Percentiles rank a stretch among this genome's conserved stretches.
These are phyloP conservation scores for Psittacara wagleri DNA, from an alignment of 2,113 vertebrate species.

Conservation along the genomic window DNA sequence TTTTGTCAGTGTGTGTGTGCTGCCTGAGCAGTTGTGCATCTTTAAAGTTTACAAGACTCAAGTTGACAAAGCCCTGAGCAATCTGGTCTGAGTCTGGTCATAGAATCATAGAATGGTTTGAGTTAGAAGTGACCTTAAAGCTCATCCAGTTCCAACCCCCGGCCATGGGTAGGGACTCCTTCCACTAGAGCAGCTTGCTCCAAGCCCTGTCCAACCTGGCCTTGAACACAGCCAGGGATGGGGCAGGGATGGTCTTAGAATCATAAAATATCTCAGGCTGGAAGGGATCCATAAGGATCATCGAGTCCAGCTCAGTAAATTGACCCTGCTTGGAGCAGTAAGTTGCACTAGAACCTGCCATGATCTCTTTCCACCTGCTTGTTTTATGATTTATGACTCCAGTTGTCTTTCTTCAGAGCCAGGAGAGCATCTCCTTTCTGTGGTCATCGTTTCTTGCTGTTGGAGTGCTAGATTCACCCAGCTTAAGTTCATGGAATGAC, in stretches of 20 bases:
- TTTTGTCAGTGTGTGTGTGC: neutral
- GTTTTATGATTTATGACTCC: neutral
- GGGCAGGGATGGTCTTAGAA: neutral
- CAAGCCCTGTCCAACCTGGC: neutral
- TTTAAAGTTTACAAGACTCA: neutral
- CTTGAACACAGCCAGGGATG: neutral
- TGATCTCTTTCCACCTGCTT: neutral
- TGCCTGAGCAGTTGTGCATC: neutral
- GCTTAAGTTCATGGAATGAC: neutral
- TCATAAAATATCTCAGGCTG: neutral
- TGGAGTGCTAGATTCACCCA: neutral
- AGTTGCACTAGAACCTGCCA: neutral
- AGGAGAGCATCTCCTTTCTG: neutral
- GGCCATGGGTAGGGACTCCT: neutral
- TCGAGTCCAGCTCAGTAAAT: rapidly evolving
- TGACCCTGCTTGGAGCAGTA: neutral
- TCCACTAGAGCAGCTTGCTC: neutral
- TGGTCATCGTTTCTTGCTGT: neutral
- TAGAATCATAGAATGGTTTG: neutral
- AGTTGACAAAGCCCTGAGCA: neutral
- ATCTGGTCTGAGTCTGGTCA: neutral
- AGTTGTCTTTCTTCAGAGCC: neutral
- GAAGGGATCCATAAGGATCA: neutral
- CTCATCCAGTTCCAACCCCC: neutral
- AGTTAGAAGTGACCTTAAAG: neutral